phyloP scores from a whole-genome alignment of 2,797 vertebrate species.

The Eremophila alpestris region DNA sequence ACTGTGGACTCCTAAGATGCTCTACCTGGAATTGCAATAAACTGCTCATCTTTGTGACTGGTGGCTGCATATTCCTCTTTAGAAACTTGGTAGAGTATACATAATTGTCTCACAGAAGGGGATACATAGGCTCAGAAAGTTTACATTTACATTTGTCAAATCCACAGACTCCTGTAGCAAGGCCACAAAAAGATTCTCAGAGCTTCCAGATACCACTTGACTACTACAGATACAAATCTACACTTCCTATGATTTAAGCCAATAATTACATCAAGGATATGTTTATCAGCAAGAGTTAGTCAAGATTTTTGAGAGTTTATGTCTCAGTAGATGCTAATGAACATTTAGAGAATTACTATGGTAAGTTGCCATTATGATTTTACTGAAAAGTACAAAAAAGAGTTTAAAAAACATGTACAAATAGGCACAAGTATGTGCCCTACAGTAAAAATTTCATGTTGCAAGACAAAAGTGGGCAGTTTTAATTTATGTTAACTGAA shows the following conservation, averaged over 20 bases:
- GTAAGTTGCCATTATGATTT: background rate
- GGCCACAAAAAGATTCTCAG: background rate
- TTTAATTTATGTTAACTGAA: constrained; percentile 35
- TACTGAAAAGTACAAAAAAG: background rate
- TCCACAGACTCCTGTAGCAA: background rate
- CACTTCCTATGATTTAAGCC: background rate
- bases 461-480: background rate
- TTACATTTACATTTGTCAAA: background rate
- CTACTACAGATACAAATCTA: background rate
- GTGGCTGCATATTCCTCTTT: background rate
- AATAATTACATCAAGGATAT: background rate
- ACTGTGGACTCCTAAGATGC: background rate
- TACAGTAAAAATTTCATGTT: background rate
- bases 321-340: background rate
- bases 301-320: constrained; percentile 23
- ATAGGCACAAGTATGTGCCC: background rate
- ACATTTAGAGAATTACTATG: background rate
- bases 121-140: background rate
- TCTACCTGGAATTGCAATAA: background rate
- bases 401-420: background rate
- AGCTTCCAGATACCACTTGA: background rate
- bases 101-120: background rate
- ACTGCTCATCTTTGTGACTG: background rate
- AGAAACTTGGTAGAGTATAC: background rate
- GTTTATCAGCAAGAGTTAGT: constrained; percentile 27